Evolutionary conservation across 2,888 invertebrate species (phyloP).

Genomic region (Steinernema hermaphroditum): DNA sequence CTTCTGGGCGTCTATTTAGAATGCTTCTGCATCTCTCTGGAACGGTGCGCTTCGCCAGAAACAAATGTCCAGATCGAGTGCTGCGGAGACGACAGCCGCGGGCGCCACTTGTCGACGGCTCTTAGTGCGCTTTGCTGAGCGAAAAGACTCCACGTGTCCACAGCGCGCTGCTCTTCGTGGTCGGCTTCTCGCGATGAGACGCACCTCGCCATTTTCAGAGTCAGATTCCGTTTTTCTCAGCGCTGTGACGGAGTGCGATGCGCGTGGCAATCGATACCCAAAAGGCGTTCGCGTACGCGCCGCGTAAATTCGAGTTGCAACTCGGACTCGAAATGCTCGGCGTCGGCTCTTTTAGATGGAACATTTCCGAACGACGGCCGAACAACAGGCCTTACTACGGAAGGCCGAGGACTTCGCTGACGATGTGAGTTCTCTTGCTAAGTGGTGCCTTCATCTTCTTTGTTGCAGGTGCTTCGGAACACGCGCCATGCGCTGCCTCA

Average conservation of each 20-base stretch:
- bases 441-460: neutral
- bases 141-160: slow-evolving; percentile 23
- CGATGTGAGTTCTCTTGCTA: slow-evolving; percentile 51
- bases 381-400: slow-evolving; percentile 52
- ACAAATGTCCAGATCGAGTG: neutral
- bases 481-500: slow-evolving; percentile 79
- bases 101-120: slow-evolving; percentile 2
- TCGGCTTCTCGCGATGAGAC: neutral
- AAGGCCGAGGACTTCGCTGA: slow-evolving; percentile 62
- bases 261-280: neutral
- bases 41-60: no score
- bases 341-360: slow-evolving; percentile 34
- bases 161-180: slow-evolving; percentile 6
- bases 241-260: neutral
- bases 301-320: slow-evolving; percentile 11
- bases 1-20: no score
- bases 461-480: slow-evolving; percentile 62
- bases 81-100: neutral
- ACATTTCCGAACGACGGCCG: slow-evolving; percentile 50
- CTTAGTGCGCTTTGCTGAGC: slow-evolving; percentile 6
- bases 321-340: neutral
- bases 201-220: neutral
- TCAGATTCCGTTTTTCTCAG: neutral
- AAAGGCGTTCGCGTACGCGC: neutral
- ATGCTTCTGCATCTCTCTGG: no score